These are phyloP conservation scores for Drosophila ironensis DNA, from an alignment of 1,140 invertebrate species.

Conservation along the genomic window DNA sequence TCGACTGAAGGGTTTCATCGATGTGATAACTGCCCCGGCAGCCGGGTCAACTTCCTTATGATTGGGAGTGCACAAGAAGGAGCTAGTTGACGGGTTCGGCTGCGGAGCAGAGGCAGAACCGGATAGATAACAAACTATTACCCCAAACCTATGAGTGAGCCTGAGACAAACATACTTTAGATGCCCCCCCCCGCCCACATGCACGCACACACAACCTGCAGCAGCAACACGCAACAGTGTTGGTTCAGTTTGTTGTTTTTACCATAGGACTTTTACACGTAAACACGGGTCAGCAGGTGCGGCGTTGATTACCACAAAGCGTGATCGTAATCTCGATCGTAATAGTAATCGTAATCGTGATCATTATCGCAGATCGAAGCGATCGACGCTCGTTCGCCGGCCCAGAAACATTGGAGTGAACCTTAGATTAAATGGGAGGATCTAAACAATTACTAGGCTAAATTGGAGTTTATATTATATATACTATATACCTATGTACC, in stretches of 20 bases:
- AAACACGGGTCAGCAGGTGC: too few relatives aligned
- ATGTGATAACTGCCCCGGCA: conserved; percentile 49
- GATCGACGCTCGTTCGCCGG: background rate
- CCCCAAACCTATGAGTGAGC: conserved; percentile 65
- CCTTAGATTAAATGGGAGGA: conserved; percentile 12
- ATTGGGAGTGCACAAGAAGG: background rate
- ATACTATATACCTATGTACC: conserved; percentile 28
- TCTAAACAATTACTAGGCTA: conserved; percentile 33
- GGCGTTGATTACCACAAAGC: too few relatives aligned
- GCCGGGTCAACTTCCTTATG: conserved; percentile 26
- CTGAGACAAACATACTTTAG: conserved; percentile 59
- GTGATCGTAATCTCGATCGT: too few relatives aligned
- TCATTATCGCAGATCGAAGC: too few relatives aligned
- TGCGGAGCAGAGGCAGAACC: background rate
- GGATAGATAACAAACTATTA: conserved; percentile 17
- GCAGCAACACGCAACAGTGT: background rate
- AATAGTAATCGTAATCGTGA: too few relatives aligned
- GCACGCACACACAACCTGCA: conserved; percentile 1
- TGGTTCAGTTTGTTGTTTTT: conserved; percentile 37
- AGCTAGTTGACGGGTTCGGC: background rate
- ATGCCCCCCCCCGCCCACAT: conserved; percentile 3
- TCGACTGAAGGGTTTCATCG: conserved; percentile 50
- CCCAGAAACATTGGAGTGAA: background rate
- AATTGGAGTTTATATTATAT: conserved; percentile 31
- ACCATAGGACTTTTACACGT: conserved; percentile 12